Conservation (phyloP, 1,140 invertebrate species). For the Scaptodrosophila lebanonensis region DNA sequence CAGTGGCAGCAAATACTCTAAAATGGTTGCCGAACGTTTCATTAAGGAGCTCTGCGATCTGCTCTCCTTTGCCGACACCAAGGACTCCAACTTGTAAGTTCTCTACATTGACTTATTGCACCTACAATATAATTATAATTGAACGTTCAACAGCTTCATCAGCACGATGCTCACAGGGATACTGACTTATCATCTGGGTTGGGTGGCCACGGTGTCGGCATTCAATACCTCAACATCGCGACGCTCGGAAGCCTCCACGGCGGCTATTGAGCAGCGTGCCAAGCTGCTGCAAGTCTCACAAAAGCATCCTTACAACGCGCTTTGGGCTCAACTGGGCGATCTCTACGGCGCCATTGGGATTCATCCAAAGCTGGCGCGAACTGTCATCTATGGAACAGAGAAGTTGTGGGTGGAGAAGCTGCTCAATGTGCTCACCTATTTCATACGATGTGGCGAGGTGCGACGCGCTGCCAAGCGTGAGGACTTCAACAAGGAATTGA, state of each 20-base stretch:
- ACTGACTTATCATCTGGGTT: conserved; percentile 92
- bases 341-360: conserved; percentile 89
- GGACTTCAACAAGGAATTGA: conserved; percentile 70
- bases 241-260: conserved; percentile 41
- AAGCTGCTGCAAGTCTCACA: conserved; percentile 70
- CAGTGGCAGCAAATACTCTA: conserved; percentile 75
- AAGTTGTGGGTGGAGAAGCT: conserved; percentile 84
- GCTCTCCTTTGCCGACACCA: conserved; percentile 83
- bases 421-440: conserved; percentile 87
- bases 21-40: conserved; percentile 79
- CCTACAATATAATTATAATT: neutral
- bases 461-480: conserved; percentile 76
- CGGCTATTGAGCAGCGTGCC: conserved; percentile 67
- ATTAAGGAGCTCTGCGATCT: conserved; percentile 81
- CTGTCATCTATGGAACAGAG: conserved; percentile 85
- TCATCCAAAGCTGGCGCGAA: conserved; percentile 86
- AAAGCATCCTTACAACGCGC: conserved; percentile 83
- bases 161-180: conserved; percentile 92
- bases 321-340: conserved; percentile 92
- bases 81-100: conserved; percentile 90
- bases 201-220: conserved; percentile 87
- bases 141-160: conserved; percentile 84
- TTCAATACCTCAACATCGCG: conserved; percentile 54
- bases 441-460: conserved; percentile 87
- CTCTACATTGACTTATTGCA: neutral